phyloP scores from a whole-genome alignment of 2,113 vertebrate genomes.

The Microcebus tavaratra region DNA sequence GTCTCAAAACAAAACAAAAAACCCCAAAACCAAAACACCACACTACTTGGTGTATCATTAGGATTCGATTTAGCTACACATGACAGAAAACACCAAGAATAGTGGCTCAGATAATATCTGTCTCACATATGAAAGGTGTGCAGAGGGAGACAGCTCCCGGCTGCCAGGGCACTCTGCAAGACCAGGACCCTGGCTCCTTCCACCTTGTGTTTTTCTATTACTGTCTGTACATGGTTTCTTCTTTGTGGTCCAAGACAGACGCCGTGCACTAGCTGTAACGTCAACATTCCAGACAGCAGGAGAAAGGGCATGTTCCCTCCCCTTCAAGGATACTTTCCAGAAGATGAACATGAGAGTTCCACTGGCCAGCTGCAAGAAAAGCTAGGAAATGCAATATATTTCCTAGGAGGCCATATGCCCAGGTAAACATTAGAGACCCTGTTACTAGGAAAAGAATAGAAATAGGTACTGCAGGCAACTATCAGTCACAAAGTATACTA shows the following conservation, averaged over 20 bases:
- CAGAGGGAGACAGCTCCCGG: neutral
- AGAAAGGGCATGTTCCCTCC: neutral
- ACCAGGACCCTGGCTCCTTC: neutral
- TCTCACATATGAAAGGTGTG: neutral
- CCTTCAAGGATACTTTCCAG: neutral
- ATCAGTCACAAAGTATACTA: neutral
- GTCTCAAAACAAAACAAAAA: no score
- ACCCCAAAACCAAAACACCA: neutral
- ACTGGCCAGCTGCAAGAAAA: neutral
- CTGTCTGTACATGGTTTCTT: neutral
- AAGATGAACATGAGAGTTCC: neutral
- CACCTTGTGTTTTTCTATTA: neutral
- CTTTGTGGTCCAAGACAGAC: neutral
- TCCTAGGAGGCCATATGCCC: neutral
- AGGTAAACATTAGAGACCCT: neutral
- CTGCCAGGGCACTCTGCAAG: neutral
- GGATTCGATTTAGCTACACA: neutral
- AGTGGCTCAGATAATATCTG: neutral
- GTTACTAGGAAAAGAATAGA: neutral
- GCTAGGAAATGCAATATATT: neutral
- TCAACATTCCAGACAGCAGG: neutral
- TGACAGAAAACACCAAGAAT: neutral
- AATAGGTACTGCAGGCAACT: neutral
- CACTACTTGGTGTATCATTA: no score
- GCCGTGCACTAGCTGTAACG: neutral